Base-by-base conservation (phyloP, 2,113 vertebrate genomes). In the Siniperca chuatsi region DNA sequence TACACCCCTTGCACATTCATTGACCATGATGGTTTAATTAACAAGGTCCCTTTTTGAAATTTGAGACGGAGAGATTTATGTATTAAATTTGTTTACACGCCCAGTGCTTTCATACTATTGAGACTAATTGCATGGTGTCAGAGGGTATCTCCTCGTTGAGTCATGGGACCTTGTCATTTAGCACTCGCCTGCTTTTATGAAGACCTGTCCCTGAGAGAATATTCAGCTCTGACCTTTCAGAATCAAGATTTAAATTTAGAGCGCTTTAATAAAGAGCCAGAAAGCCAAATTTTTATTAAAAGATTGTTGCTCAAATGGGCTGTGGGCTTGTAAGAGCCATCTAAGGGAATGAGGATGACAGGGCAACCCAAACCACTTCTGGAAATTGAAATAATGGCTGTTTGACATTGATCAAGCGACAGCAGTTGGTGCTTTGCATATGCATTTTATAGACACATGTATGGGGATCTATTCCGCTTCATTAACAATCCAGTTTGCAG, bases 321-420 rank as follows among this genome's bases (percentile, higher is more conserved):
- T 37, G 50, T 33, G 37, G 44, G 75, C 21, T 66, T 67, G 42
- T 29, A 48, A 55, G 65, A 71, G 21, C 71, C 50, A 74, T 85
- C 35, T 62, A 9, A 66, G 23, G 42, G 25, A 82, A 72, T 16
- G 71, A 79, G 64, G 55, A 84, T 61, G 80, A 86, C 66, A 57
- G 46, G 78, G 67, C 52, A 57, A 64, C 35, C 76, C 42, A 66
- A 86, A 82, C 35, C 78, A 75, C 78, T 60, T 78, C 69, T 75
- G 75, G 50, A 90, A 86, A 87, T 87, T 69, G 72, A 80, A 92
- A 87, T 82, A 89, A 90, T 57, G 46, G 46, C 55, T 62, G 42
- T 55, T 84, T 89, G 94, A 93, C 92, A 90, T 84, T 93, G 92
- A 94, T 92, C 82, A 90, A 94, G 85, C 67, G 44, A 76, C 61